Conservation (phyloP, 2,113 vertebrate species). For the Rhodinocichla rosea region DNA sequence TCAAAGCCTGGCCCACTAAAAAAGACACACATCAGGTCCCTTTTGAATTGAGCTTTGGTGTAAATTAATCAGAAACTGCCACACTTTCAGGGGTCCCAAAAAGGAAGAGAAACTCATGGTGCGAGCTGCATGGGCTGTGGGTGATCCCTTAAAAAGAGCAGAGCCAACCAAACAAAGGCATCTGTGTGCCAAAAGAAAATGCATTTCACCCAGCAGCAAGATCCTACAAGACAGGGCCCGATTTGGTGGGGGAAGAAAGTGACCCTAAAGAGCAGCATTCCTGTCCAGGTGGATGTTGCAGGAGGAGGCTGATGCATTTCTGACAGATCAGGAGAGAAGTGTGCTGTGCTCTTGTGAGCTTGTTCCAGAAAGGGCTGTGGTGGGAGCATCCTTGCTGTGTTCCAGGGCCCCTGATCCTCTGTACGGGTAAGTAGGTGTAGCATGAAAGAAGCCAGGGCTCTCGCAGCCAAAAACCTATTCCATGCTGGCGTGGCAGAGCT, state of each 20-base stretch:
- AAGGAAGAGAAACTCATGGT: background rate
- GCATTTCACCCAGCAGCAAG: background rate
- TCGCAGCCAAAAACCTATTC: fast-evolving
- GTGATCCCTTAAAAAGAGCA: background rate
- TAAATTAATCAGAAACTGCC: slow-evolving; percentile 3
- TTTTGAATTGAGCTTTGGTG: background rate
- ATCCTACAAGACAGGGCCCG: background rate
- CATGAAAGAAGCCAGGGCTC: background rate
- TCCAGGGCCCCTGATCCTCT: background rate
- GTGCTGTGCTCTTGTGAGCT: background rate
- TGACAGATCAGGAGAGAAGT: background rate
- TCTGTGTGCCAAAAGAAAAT: background rate
- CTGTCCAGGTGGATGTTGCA: background rate
- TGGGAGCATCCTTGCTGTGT: background rate
- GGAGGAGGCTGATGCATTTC: background rate
- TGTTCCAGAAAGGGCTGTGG: background rate
- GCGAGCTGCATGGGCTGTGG: background rate
- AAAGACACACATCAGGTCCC: background rate
- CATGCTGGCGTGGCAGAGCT: background rate
- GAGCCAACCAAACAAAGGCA: background rate
- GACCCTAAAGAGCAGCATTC: background rate
- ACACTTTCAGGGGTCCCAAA: background rate
- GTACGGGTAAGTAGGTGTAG: fast-evolving
- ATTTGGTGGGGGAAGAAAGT: background rate
- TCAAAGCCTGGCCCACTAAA: background rate